Percentiles rank a stretch among this genome's conserved stretches.
These are phyloP conservation scores for Chydorus sphaericus DNA, from an alignment of 2,888 invertebrate species.

Conservation along the genomic window DNA sequence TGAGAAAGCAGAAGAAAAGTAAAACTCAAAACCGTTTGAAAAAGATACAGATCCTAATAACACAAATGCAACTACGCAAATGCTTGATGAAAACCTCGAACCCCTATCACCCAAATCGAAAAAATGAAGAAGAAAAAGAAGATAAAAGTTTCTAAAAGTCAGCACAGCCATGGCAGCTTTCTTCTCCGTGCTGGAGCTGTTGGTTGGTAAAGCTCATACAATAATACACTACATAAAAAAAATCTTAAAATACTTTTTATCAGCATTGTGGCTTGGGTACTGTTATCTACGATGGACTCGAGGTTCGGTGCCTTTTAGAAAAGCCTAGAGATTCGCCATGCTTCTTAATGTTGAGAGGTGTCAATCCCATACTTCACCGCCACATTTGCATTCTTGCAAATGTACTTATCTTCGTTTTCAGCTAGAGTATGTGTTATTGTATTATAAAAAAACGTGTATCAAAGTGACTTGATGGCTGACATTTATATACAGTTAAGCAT, in stretches of 20 bases:
- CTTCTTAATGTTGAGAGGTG: conserved; percentile 72
- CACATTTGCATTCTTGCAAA: conserved; percentile 95
- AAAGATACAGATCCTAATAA: no score
- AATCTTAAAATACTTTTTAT: neutral
- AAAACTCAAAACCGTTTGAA: no score
- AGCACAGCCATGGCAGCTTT: conserved; percentile 82
- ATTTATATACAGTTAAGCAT: conserved; percentile 95
- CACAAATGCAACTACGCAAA: no score
- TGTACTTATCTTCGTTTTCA: conserved; percentile 98
- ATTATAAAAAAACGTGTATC: no score
- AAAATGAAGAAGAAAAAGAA: no score
- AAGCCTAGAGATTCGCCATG: conserved; percentile 75
- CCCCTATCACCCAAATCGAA: no score
- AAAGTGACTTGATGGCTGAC: no score
- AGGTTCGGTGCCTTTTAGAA: conserved; percentile 89
- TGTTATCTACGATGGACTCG: conserved; percentile 93
- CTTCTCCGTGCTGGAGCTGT: conserved; percentile 84
- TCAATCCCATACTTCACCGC: conserved; percentile 84
- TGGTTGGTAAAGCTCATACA: conserved; percentile 49
- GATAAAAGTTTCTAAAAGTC: conserved; percentile 77
- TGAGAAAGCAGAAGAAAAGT: neutral
- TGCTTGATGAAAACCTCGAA: no score
- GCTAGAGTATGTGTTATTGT: no score
- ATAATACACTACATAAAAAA: neutral
- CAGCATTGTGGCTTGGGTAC: conserved; percentile 89